Evolutionary conservation across 2,113 vertebrate species (phyloP).

Genomic region (Antechinus flavipes): DNA sequence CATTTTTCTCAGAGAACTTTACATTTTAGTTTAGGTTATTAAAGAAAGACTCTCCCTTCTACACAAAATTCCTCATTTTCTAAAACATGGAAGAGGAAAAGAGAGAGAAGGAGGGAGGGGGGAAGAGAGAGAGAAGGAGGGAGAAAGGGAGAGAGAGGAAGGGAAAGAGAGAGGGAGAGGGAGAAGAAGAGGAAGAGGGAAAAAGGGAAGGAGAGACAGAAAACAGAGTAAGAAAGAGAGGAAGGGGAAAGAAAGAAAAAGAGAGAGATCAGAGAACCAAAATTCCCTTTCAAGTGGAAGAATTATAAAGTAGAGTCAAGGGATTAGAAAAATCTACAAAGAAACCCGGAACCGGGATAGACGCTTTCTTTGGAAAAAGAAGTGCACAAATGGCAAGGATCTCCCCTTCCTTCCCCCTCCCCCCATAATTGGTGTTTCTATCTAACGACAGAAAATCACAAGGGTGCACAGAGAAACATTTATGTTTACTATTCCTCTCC

Average conservation of each 20-base stretch:
- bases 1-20: slow-evolving; percentile 38
- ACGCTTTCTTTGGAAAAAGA: not conserved
- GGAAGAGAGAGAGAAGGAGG: too few relatives aligned
- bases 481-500: not conserved
- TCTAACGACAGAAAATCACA: not conserved
- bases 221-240: not conserved
- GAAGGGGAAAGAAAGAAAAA: not conserved
- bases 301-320: not conserved
- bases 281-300: not conserved
- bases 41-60: not conserved
- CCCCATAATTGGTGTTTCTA: not conserved
- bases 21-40: slow-evolving; percentile 6
- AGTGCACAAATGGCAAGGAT: not conserved
- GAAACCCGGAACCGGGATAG: not conserved
- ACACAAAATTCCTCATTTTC: not conserved
- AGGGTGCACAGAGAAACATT: not conserved
- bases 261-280: not conserved
- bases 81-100: not conserved
- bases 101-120: not conserved
- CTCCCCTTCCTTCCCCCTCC: not conserved
- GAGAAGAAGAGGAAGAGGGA: too few relatives aligned
- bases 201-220: too few relatives aligned
- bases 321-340: not conserved
- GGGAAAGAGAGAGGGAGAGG: too few relatives aligned
- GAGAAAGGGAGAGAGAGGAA: not conserved